These are phyloP conservation scores for Lasaia peninsularis DNA, from an alignment of 1,140 invertebrate species.

Conservation along the genomic window DNA sequence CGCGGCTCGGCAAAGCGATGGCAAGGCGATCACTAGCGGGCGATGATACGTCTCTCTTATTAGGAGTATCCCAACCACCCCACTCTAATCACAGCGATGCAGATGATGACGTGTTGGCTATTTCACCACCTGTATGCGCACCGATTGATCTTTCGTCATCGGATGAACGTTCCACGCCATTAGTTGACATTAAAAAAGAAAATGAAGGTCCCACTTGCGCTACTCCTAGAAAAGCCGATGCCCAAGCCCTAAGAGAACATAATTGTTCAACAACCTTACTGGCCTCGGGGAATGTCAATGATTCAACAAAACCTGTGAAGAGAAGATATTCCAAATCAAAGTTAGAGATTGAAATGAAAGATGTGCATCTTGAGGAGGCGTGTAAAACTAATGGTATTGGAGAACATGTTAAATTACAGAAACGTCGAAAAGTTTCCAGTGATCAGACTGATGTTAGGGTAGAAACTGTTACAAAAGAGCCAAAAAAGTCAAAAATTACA, in stretches of 20 bases:
- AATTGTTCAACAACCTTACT: conserved; percentile 44
- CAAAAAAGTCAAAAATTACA: conserved; percentile 49
- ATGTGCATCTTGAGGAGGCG: conserved; percentile 63
- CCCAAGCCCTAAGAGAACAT: conserved; percentile 66
- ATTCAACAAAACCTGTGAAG: conserved; percentile 55
- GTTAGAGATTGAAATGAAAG: conserved; percentile 71
- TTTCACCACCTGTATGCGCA: conserved; percentile 60
- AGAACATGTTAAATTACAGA: conserved; percentile 76
- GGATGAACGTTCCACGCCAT: conserved; percentile 62
- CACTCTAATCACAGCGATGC: conserved; percentile 42
- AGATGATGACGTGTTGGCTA: conserved; percentile 64
- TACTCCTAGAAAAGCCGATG: conserved; percentile 51
- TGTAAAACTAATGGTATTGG: conserved; percentile 74
- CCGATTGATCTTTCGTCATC: conserved; percentile 72
- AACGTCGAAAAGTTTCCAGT: conserved; percentile 76
- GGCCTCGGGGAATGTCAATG: conserved; percentile 35
- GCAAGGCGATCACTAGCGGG: conserved; percentile 78
- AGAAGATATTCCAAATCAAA: conserved; percentile 66
- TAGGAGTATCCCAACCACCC: conserved; percentile 39
- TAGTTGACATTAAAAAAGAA: conserved; percentile 74
- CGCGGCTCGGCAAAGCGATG: conserved; percentile 83
- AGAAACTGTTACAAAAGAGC: conserved; percentile 60
- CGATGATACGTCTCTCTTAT: conserved; percentile 56
- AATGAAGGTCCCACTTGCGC: conserved; percentile 62
- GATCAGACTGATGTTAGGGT: conserved; percentile 50